A percentile compares a stretch with the other conserved stretches of the same genome.
Evolutionary conservation across 2,888 invertebrate species (phyloP).

Genomic region (Nebria brevicollis): DNA sequence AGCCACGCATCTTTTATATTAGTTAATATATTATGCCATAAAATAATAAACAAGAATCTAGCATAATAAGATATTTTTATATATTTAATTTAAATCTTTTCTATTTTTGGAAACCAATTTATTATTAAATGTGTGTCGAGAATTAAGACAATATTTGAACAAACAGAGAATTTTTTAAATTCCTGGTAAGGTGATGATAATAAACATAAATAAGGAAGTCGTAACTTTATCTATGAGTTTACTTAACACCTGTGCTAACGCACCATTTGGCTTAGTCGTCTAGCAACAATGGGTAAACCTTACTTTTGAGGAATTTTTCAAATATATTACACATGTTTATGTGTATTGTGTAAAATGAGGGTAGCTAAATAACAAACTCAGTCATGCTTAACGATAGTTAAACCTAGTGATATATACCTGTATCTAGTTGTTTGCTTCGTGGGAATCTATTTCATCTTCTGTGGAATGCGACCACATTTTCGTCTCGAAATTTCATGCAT

Average conservation of each 20-base stretch:
- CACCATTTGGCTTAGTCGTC: background rate
- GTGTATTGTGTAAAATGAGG: background rate
- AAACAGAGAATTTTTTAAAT: slow-evolving; percentile 7
- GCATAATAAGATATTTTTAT: background rate
- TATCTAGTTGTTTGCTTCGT: background rate
- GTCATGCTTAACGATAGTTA: background rate
- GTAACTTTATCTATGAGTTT: slow-evolving; percentile 14
- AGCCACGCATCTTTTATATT: background rate
- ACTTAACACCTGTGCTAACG: slow-evolving; percentile 17
- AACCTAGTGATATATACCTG: background rate
- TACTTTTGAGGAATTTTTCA: no score
- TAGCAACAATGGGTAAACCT: background rate
- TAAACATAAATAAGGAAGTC: slow-evolving; percentile 29
- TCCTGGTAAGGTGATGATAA: slow-evolving; percentile 19
- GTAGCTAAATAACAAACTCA: background rate
- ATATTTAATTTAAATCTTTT: background rate
- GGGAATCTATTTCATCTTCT: background rate
- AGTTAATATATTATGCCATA: background rate
- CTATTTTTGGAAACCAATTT: background rate
- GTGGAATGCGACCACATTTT: background rate
- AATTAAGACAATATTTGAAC: background rate
- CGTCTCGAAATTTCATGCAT: background rate
- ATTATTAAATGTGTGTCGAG: background rate
- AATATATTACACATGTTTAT: background rate
- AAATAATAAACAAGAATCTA: background rate